Evolutionary conservation across 2,113 vertebrate genomes (phyloP).

Genomic region (Indri indri): DNA sequence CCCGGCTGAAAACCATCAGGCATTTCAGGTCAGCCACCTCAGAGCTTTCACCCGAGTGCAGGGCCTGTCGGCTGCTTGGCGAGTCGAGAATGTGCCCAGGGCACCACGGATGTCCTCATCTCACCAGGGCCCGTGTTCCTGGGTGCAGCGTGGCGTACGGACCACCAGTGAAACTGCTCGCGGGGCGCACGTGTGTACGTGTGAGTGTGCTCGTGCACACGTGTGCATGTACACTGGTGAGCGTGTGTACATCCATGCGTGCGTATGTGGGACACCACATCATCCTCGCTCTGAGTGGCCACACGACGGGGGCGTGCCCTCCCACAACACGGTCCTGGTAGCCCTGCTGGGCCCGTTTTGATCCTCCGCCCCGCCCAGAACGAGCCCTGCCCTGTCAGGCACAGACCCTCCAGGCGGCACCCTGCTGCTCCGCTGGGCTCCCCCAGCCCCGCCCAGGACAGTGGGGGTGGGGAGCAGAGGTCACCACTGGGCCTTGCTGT

Average conservation of each 20-base stretch:
- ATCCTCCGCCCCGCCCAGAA: accelerated
- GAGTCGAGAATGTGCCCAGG: accelerated
- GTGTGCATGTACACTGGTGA: too few relatives aligned
- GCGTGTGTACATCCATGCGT: accelerated
- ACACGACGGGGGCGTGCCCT: accelerated
- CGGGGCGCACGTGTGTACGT: too few relatives aligned
- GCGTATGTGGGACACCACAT: not conserved
- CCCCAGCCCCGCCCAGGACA: not conserved
- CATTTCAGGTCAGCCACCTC: accelerated
- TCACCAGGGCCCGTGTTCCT: not conserved
- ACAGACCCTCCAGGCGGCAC: too few relatives aligned
- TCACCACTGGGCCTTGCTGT: too few relatives aligned
- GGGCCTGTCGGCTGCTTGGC: accelerated
- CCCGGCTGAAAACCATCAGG: too few relatives aligned
- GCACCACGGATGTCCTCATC: too few relatives aligned
- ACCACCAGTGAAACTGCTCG: not conserved
- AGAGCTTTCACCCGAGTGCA: accelerated
- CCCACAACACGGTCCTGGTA: too few relatives aligned
- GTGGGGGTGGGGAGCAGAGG: not conserved
- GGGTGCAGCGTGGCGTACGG: accelerated
- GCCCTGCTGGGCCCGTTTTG: not conserved
- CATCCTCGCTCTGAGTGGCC: not conserved
- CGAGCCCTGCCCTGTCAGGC: accelerated
- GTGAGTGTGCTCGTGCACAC: too few relatives aligned
- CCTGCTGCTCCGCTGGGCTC: too few relatives aligned